Evolutionary conservation across 2,888 invertebrate genomes (phyloP).

Genomic region (Bhutanitis thaidina): DNA sequence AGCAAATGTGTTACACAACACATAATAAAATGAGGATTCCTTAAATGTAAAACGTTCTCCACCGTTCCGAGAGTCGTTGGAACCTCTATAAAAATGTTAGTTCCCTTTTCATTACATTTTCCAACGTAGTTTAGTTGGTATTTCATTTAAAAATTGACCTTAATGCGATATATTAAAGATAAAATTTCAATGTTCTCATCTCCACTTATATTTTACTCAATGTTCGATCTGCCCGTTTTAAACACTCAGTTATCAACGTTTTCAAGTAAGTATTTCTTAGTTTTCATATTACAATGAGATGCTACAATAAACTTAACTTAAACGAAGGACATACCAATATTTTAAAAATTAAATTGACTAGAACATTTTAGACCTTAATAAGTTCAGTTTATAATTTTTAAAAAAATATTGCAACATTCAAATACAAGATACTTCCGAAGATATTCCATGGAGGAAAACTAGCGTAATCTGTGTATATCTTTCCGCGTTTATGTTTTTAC

Average conservation of each 20-base stretch:
- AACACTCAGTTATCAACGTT: slow-evolving; percentile 51
- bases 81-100: slow-evolving; percentile 77
- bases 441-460: background rate
- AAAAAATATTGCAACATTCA: too few relatives aligned
- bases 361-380: too few relatives aligned
- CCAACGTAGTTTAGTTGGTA: slow-evolving; percentile 40
- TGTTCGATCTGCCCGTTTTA: slow-evolving; percentile 53
- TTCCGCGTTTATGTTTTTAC: slow-evolving; percentile 27
- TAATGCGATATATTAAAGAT: slow-evolving; percentile 25
- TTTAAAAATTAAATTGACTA: too few relatives aligned
- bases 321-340: too few relatives aligned
- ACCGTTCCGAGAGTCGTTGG: slow-evolving; percentile 67
- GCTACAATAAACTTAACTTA: too few relatives aligned
- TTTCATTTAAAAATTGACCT: slow-evolving; percentile 36
- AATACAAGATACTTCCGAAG: background rate
- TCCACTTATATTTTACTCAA: slow-evolving; percentile 45
- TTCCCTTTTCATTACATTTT: slow-evolving; percentile 73
- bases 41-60: slow-evolving; percentile 72
- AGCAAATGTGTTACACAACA: slow-evolving; percentile 62
- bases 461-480: background rate
- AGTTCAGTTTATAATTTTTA: too few relatives aligned
- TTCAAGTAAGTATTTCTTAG: slow-evolving; percentile 44
- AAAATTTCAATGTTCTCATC: slow-evolving; percentile 30
- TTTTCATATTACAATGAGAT: slow-evolving; percentile 32
- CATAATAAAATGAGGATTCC: slow-evolving; percentile 72